Evolutionary conservation across 2,888 invertebrate genomes (phyloP).

Genomic region (Acheta domesticus): DNA sequence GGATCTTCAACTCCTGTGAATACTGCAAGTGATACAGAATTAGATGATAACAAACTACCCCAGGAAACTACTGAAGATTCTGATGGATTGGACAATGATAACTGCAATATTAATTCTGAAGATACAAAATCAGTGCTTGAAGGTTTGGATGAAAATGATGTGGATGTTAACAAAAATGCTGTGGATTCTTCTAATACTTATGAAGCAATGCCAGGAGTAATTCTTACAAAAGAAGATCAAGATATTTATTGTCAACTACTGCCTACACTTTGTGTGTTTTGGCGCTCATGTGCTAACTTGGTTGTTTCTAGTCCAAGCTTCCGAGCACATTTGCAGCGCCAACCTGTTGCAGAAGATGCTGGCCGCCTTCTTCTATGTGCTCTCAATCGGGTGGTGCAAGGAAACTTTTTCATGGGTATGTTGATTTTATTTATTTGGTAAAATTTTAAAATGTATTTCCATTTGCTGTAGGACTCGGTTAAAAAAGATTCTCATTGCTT

Average conservation of each 20-base stretch:
- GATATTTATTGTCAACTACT: conserved; percentile 45
- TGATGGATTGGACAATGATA: conserved; percentile 24
- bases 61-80: neutral
- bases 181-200: neutral
- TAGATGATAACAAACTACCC: neutral
- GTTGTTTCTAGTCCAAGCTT: conserved; percentile 58
- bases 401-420: neutral
- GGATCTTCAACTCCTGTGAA: neutral
- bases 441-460: no score
- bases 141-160: conserved; percentile 30
- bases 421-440: neutral
- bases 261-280: conserved; percentile 52
- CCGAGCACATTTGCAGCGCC: conserved; percentile 49
- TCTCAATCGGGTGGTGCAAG: conserved; percentile 41
- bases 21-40: neutral
- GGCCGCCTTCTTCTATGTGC: conserved; percentile 49
- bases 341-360: conserved; percentile 48
- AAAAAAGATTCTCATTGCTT: neutral
- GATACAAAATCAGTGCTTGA: conserved; percentile 34
- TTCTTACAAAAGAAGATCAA: neutral
- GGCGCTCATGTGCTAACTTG: conserved; percentile 53
- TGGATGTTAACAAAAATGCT: conserved; percentile 41
- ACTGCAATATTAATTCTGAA: conserved; percentile 40
- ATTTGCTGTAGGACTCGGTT: neutral
- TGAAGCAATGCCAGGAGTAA: neutral